Evolutionary conservation across 2,797 vertebrate species (phyloP), one percentile per base, ranked within the genome.

Genomic region (Brotula barbata): DNA sequence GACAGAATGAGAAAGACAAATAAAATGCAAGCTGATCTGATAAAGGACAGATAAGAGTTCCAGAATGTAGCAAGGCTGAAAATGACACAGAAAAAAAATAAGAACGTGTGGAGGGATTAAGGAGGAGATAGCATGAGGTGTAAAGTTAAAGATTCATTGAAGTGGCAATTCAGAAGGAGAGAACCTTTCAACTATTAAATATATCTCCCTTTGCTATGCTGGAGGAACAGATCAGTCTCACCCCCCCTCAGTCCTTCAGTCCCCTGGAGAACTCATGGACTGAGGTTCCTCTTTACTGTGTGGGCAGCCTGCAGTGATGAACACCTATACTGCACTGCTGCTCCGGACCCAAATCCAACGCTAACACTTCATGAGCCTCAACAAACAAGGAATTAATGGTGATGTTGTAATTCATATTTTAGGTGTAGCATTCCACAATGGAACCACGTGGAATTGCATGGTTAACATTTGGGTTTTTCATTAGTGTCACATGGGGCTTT

Each of bases 261-360:
- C 37, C 59, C 67, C 55, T 34, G 51, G 63, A 79, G 71, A 74
- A 77, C 44, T 75, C 59, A 55, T 16, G n/a, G 10, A 12, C 40
- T 16, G 48, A 20, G 10, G 23, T 16, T 15, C 12, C 58, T 6
- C 16, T 44, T 36, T 56, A 41, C 40, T 64, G 34, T 55, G 62
- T 42, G 33, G 17, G 49, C 40, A 21, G 37, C 36, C 16, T 41
- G 39, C 39, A 17, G 9, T 28, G 25, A 28, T 28, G 25, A 4
- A 44, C 31, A 19, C 20, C 19, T n/a, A n/a, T 34, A 15, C 36
- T 34, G 17, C 17, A 12, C 9, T 16, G 23, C 46, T 63, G 25
- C 34, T 46, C 21, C 49, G 25, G 45, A 54, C 44, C 2, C 25
- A 33, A 12, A 12, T 22, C 11, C 20, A 21, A 2, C 28, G 15